These are phyloP conservation scores for Eupsittula cactorum DNA, from an alignment of 2,113 vertebrate genomes.

Conservation along the genomic window DNA sequence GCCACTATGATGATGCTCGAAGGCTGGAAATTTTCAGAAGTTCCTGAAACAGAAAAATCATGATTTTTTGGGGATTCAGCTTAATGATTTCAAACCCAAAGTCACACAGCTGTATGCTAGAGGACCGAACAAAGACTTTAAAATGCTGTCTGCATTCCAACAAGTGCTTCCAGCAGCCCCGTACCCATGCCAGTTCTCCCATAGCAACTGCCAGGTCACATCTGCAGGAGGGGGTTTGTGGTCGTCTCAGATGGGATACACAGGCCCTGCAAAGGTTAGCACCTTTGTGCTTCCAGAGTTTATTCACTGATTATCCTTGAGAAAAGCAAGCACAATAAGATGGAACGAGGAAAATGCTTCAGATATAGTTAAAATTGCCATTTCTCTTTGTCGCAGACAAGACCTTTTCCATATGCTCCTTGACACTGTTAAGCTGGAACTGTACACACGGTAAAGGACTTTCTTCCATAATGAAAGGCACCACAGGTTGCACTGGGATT, in stretches of 20 bases:
- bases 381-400: neutral
- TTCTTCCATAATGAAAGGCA: neutral
- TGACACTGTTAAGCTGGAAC: neutral
- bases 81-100: neutral
- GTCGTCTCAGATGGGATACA: neutral
- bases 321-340: neutral
- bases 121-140: neutral
- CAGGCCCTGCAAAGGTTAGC: neutral
- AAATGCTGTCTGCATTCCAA: neutral
- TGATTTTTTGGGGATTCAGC: neutral
- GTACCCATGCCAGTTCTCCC: neutral
- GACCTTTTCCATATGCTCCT: neutral
- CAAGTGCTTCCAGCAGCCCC: fast-evolving
- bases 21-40: neutral
- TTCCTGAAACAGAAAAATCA: neutral
- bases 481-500: neutral
- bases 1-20: neutral
- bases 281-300: neutral
- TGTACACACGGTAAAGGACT: fast-evolving
- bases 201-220: neutral
- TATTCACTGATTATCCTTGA: neutral
- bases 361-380: neutral
- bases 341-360: neutral
- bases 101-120: neutral
- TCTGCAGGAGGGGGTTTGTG: neutral